phyloP scores from a whole-genome alignment of 92 coral and sea anemone genomes.

The Epizoanthus fatuus region DNA sequence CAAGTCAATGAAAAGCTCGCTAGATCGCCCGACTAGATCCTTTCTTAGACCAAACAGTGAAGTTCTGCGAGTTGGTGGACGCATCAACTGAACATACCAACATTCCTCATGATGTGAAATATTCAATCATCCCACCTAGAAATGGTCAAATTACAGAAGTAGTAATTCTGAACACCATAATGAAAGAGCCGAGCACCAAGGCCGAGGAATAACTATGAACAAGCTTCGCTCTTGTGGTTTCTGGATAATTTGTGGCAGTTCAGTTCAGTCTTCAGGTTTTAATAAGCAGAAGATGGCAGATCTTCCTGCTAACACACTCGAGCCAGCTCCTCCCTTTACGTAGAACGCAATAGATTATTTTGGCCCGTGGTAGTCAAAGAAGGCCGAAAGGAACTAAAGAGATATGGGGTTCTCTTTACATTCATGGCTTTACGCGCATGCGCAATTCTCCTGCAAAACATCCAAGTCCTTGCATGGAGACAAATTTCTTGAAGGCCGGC shows the following conservation, averaged over 20 bases:
- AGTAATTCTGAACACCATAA: neutral
- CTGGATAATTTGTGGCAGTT: constrained; percentile 5
- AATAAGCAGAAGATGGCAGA: constrained; percentile 13
- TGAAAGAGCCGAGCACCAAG: constrained; percentile 2
- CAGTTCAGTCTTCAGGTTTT: too few relatives aligned
- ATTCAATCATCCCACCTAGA: constrained; percentile 18
- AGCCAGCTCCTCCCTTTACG: constrained; percentile 29
- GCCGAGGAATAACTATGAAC: constrained; percentile 25
- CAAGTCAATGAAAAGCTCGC: constrained; percentile 3
- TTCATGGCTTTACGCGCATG: constrained; percentile 18
- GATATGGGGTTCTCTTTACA: constrained; percentile 35
- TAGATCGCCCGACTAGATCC: constrained; percentile 1
- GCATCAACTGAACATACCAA: neutral
- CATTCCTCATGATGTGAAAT: neutral
- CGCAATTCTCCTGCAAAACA: constrained; percentile 28
- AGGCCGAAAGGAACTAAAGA: constrained; percentile 21
- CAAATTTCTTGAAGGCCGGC: neutral
- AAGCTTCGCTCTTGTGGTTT: too few relatives aligned
- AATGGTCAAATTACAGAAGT: constrained; percentile 5
- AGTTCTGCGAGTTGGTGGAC: constrained; percentile 23
- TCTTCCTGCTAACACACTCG: constrained; percentile 17
- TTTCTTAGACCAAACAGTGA: constrained; percentile 2
- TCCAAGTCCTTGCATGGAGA: neutral
- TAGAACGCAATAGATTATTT: constrained; percentile 6
- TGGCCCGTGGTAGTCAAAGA: constrained; percentile 10